Base-by-base conservation (phyloP, 2,113 vertebrate species). In the Tyto alba region DNA sequence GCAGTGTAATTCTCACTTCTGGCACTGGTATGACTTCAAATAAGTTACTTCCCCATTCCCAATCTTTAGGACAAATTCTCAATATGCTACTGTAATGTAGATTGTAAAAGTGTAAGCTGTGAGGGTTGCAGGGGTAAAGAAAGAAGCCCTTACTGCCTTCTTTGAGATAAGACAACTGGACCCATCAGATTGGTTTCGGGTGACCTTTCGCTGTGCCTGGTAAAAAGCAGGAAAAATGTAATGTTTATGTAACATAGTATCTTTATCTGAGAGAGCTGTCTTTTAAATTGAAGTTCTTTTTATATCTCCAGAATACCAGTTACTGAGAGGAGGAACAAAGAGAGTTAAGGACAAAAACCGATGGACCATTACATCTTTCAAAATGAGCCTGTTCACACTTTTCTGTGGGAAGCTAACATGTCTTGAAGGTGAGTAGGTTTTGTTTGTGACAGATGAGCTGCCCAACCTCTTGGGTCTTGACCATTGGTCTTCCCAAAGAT, bases 401-500 rank as follows among this genome's bases (percentile, higher is more conserved):
- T 62, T 45, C 56, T 89, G 1, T 78, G 64, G 95, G 96, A 84
- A 66, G 66, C 78, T 38, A 72, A 36, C 38, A 7, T 85, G 86
- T 82, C 87, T 66, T 96, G 90, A 97, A 83, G 96, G 97, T 97
- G 94, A 96, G 96, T 81, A 50, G 48, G 17, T 76, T 83, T 88
- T 59, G n/a, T 77, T 2, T 48, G 63, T 63, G 73, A 67, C 25
- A 66, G 40, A 53, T 76, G 80, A 85, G n/a, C 57, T 89, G 38
- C 59, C 21, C 1, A 0, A 2, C 29, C 48, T 13, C 72, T 52
- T 48, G 47, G 41, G 56, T 43, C 18, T 41, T 64, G 76, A 67
- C 59, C 13, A 25, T 74, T 30, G 38, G 27, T n/a, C 53, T 90
- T 41, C 48, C 52, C 52, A 71, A 67, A 71, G 72, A 16, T 12